These are phyloP conservation scores for Drosophila kikkawai DNA, from an alignment of 1,140 invertebrate species.

Conservation along the genomic window DNA sequence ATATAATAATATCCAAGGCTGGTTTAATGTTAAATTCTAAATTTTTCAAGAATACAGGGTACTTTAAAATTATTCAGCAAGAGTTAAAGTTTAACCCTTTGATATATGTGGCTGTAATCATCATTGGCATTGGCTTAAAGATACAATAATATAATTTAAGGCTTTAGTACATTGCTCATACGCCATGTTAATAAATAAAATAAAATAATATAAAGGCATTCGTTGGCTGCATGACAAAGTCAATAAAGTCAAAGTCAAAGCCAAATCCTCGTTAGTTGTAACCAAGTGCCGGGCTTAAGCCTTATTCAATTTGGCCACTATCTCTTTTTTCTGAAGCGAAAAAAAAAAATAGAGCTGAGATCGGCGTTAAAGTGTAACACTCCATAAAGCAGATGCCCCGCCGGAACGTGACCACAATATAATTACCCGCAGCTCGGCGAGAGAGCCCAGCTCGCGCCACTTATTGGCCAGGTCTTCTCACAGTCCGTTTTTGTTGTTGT, in stretches of 20 bases:
- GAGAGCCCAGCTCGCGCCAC: slow-evolving; percentile 54
- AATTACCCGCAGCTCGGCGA: slow-evolving; percentile 71
- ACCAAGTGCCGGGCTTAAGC: slow-evolving; percentile 17
- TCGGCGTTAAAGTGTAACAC: slow-evolving; percentile 81
- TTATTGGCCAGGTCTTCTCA: slow-evolving; percentile 54
- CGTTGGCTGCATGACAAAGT: background rate
- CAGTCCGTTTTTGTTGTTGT: slow-evolving; percentile 13
- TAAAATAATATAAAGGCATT: background rate
- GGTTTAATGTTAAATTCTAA: background rate
- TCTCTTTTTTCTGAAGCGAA: slow-evolving; percentile 11
- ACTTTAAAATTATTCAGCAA: background rate
- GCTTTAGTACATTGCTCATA: background rate
- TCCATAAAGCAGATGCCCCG: slow-evolving; percentile 76
- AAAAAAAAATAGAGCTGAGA: slow-evolving; percentile 19
- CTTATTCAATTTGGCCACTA: slow-evolving; percentile 42
- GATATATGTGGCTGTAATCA: background rate
- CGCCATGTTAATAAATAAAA: background rate
- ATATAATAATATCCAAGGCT: background rate
- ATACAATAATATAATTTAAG: background rate
- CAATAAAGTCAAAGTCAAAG: slow-evolving; percentile 31
- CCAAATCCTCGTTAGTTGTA: slow-evolving; percentile 19
- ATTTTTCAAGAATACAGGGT: background rate
- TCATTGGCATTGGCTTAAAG: background rate
- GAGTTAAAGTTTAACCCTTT: background rate
- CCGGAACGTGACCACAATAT: slow-evolving; percentile 81